These are phyloP conservation scores for Acrobasis repandana DNA, from an alignment of 2,888 invertebrate species.

Conservation along the genomic window DNA sequence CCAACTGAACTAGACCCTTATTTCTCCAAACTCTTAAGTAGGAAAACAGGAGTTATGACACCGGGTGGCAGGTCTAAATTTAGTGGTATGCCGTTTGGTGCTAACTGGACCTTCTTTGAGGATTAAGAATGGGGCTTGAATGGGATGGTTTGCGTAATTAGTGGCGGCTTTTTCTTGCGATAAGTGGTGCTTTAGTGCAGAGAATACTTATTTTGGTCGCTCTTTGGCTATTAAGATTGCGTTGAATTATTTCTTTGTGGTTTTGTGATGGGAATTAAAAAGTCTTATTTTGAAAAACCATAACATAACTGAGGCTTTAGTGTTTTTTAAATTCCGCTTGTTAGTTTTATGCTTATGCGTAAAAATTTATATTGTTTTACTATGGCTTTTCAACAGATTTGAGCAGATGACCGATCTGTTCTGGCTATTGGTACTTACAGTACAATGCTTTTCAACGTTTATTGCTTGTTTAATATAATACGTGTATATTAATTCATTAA, in stretches of 20 bases:
- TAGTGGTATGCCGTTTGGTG: constrained; percentile 40
- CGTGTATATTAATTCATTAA: no score
- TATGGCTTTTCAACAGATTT: no score
- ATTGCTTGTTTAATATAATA: no score
- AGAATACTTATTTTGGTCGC: constrained; percentile 28
- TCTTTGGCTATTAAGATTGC: constrained; percentile 13
- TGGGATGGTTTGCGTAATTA: constrained; percentile 75
- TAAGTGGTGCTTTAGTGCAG: constrained; percentile 44
- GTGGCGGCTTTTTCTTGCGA: constrained; percentile 59
- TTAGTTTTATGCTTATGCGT: no score
- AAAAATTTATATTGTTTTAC: no score
- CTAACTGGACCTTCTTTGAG: constrained; percentile 78
- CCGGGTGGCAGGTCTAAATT: constrained; percentile 36
- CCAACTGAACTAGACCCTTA: constrained; percentile 55
- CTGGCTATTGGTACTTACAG: no score
- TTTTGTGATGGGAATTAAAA: neutral
- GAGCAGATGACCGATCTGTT: no score
- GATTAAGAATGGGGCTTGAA: constrained; percentile 65
- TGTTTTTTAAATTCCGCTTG: no score
- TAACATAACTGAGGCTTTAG: no score
- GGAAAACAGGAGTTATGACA: neutral
- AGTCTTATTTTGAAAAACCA: no score
- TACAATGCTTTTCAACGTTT: no score
- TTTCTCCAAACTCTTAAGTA: constrained; percentile 34
- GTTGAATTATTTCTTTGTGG: constrained; percentile 11